Percentiles rank a stretch among this genome's conserved stretches.
These are phyloP conservation scores for Meta bourneti DNA, from an alignment of 2,888 invertebrate species.

Conservation along the genomic window DNA sequence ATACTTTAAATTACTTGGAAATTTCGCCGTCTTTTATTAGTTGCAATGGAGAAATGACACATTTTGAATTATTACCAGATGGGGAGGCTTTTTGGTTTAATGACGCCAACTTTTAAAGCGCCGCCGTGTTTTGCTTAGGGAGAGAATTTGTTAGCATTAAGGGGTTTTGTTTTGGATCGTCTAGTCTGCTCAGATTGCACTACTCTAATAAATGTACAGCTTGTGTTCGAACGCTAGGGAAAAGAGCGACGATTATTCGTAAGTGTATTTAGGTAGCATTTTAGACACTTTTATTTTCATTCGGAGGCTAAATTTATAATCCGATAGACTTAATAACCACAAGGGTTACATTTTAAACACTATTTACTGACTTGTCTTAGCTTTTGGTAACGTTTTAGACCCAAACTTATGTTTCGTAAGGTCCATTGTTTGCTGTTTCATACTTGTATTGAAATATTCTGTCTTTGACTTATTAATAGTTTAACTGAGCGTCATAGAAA, in stretches of 20 bases:
- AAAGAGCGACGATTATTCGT: not conserved
- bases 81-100: not conserved
- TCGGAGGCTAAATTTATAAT: not conserved
- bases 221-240: not conserved
- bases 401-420: too few relatives aligned
- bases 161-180: not conserved
- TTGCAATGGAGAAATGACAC: constrained; percentile 9
- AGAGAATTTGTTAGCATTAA: constrained; percentile 6
- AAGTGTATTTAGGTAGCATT: not conserved
- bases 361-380: too few relatives aligned
- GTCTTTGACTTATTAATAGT: too few relatives aligned
- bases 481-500: too few relatives aligned
- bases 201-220: not conserved
- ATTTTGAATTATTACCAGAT: constrained; percentile 29
- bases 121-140: not conserved
- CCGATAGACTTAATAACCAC: not conserved
- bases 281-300: not conserved
- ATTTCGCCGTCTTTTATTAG: constrained; percentile 15
- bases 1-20: constrained; percentile 40
- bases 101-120: not conserved
- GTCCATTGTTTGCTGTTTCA: too few relatives aligned
- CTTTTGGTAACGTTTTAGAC: too few relatives aligned
- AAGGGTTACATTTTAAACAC: not conserved
- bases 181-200: not conserved
- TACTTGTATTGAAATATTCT: too few relatives aligned